These are phyloP conservation scores for Thereva nobilitata DNA, from an alignment of 2,888 invertebrate genomes.

Conservation along the genomic window DNA sequence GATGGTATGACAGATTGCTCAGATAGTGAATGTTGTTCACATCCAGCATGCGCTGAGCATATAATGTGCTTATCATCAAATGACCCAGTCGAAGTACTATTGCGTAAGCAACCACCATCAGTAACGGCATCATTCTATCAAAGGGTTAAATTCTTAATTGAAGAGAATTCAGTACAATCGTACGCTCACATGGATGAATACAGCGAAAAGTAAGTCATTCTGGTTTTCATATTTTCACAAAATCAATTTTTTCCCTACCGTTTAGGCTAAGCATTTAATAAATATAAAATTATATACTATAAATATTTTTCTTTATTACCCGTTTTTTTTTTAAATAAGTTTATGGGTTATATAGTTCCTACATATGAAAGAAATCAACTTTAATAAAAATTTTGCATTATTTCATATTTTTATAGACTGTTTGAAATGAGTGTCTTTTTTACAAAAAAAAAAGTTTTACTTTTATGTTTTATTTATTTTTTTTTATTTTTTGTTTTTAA, in stretches of 20 bases:
- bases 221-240: conserved; percentile 44
- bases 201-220: conserved; percentile 90
- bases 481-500: too few relatives aligned
- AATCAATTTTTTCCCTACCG: background rate
- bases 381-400: background rate
- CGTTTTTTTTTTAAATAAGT: too few relatives aligned
- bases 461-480: background rate
- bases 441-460: conserved; percentile 5
- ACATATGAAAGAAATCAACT: too few relatives aligned
- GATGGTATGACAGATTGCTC: conserved; percentile 98
- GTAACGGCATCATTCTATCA: conserved; percentile 98
- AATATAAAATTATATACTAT: background rate
- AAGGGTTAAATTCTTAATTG: conserved; percentile 95
- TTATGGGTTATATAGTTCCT: too few relatives aligned
- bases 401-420: conserved; percentile 23
- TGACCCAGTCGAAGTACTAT: conserved; percentile 94
- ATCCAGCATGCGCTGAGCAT: conserved; percentile 83
- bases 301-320: too few relatives aligned
- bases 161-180: conserved; percentile 97
- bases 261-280: conserved; percentile 20
- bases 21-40: conserved; percentile 97
- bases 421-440: conserved; percentile 33
- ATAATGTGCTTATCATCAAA: conserved; percentile 95
- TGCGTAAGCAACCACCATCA: conserved; percentile 94
- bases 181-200: conserved; percentile 98